phyloP scores from a whole-genome alignment of 2,797 vertebrate species.

The Hephaestus fuliginosus region DNA sequence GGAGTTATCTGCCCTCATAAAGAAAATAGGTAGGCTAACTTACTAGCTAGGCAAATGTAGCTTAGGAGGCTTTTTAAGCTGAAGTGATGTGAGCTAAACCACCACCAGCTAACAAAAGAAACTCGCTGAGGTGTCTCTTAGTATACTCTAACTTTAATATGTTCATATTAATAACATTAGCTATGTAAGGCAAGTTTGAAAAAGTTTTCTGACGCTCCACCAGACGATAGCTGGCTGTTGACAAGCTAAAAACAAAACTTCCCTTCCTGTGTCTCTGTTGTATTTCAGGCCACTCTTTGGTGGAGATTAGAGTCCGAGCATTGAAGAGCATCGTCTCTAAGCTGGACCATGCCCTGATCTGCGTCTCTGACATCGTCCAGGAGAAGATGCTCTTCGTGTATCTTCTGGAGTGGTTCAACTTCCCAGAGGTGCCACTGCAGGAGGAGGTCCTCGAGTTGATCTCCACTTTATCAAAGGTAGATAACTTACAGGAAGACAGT shows the following conservation, averaged over 20 bases:
- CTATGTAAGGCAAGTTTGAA: neutral
- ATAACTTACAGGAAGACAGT: neutral
- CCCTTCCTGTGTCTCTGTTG: neutral
- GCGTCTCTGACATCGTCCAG: conserved; percentile 88
- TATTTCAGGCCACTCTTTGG: conserved; percentile 89
- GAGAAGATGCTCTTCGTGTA: conserved; percentile 89
- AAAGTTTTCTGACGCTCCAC: neutral
- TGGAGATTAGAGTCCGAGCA: conserved; percentile 94
- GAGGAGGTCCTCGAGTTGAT: conserved; percentile 90
- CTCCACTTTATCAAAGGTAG: conserved; percentile 89
- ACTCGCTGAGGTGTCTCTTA: neutral
- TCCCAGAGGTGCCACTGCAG: conserved; percentile 91
- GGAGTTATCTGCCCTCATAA: conserved; percentile 86
- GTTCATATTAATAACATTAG: neutral
- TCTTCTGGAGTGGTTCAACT: conserved; percentile 97
- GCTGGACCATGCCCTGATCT: conserved; percentile 89
- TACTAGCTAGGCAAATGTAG: conserved; percentile 22
- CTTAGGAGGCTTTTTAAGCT: neutral
- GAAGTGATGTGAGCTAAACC: conserved; percentile 29
- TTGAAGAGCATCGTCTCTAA: conserved; percentile 91
- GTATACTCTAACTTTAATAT: neutral
- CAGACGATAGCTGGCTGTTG: neutral
- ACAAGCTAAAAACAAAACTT: neutral
- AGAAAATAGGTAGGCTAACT: conserved; percentile 84
- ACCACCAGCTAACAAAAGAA: conserved; percentile 30